These are phyloP conservation scores for Passerina amoena DNA, from an alignment of 2,113 vertebrate species.

Conservation along the genomic window DNA sequence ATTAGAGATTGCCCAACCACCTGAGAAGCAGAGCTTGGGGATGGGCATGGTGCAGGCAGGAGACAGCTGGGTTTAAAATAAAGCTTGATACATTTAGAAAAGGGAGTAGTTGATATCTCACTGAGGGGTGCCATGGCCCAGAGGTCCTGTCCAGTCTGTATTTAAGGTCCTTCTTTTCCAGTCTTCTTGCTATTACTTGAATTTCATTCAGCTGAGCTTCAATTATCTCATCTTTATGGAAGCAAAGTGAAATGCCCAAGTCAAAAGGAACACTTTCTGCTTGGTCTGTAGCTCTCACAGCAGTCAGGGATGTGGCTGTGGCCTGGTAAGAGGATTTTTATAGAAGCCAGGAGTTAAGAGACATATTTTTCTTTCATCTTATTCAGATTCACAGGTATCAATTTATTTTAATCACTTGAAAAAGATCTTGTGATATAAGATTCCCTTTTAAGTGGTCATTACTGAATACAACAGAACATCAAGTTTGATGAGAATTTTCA, in stretches of 20 bases:
- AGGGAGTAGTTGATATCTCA: background rate
- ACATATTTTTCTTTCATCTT: background rate
- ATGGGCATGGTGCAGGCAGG: background rate
- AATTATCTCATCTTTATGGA: background rate
- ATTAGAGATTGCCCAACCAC: background rate
- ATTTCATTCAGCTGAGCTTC: background rate
- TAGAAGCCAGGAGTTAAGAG: background rate
- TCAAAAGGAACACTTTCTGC: background rate
- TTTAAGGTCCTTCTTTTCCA: background rate
- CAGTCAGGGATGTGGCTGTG: background rate
- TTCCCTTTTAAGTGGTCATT: constrained; percentile 1
- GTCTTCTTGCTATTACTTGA: background rate
- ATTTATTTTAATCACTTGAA: constrained; percentile 15
- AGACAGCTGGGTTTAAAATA: background rate
- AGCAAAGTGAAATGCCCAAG: background rate
- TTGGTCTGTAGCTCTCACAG: background rate
- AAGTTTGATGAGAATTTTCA: background rate
- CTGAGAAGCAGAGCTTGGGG: background rate
- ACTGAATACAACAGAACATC: background rate
- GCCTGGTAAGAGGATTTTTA: background rate
- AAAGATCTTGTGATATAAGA: background rate
- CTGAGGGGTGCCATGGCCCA: background rate
- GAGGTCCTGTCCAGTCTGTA: background rate
- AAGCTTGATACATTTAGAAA: background rate
- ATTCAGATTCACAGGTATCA: background rate